Evolutionary conservation across 1,140 invertebrate genomes (phyloP).

Genomic region (Tyrophagus putrescentiae): DNA sequence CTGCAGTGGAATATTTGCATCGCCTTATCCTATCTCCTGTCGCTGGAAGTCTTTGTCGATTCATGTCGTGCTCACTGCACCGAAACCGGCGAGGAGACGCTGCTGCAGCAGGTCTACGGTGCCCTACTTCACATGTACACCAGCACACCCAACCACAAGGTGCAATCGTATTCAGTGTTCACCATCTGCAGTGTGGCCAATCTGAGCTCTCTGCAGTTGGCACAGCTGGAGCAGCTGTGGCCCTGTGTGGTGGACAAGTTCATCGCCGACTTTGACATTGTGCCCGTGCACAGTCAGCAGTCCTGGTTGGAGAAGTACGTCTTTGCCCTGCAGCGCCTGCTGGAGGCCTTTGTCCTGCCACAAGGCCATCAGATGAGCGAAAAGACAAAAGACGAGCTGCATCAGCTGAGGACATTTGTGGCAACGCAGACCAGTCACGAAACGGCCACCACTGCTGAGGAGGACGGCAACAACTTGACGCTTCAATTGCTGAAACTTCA

Average conservation of each 20-base stretch:
- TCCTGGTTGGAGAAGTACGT: slow-evolving; percentile 3
- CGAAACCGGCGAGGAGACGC: background rate
- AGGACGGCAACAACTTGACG: too few relatives aligned
- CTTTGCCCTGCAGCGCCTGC: background rate
- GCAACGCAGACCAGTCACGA: too few relatives aligned
- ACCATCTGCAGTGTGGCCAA: background rate
- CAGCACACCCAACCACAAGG: background rate
- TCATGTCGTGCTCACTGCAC: background rate
- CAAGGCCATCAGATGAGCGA: too few relatives aligned
- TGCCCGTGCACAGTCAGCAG: slow-evolving; percentile 9
- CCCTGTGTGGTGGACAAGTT: background rate
- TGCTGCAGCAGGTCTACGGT: background rate
- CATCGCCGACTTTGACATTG: background rate
- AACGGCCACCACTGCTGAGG: too few relatives aligned
- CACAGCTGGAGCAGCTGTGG: background rate
- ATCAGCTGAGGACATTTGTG: too few relatives aligned
- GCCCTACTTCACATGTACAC: background rate
- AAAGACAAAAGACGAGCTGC: too few relatives aligned
- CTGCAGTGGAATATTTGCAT: slow-evolving; percentile 18
- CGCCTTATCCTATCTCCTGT: background rate
- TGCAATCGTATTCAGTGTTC: slow-evolving; percentile 14
- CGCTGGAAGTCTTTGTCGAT: slow-evolving; percentile 1
- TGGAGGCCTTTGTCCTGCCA: background rate
- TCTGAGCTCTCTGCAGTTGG: background rate
- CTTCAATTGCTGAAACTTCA: too few relatives aligned